Evolutionary conservation across 2,797 vertebrate genomes (phyloP), one percentile per base, ranked within the genome.

Genomic region (Phyllotis vaccarum): DNA sequence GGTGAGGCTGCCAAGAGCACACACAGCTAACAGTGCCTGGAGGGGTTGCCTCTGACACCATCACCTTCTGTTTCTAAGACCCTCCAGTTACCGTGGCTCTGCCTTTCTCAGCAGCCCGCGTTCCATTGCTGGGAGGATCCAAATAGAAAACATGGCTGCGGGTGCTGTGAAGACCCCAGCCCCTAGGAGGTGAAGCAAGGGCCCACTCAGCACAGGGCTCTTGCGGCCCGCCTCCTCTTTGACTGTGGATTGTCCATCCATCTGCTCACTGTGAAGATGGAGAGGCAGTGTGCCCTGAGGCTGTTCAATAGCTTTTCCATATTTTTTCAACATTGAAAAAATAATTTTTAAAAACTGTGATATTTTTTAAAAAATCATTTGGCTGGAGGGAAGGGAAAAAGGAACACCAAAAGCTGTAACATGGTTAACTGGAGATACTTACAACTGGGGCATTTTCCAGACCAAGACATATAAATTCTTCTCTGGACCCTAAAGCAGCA

Each of bases 361-460:
- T 98, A 91, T 85, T 95, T 97, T 85, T 70, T 52, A 78, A 86
- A 93, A 43, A 97, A 94, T 98, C 98, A 96, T 98, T 97, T 97
- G 98, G 97, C 97, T 90, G 70, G 98, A 98, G 98, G 97, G 98
- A 98, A 98, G 98, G 96, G 98, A 98, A 98, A 96, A 97, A 98
- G 98, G 98, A 97, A 94, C 96, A 98, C 98, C 98, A 98, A 98
- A 98, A 98, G 98, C 98, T 98, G 76, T 98, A 98, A 97, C 94
- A 98, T 97, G 97, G 97, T 95, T 98, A 98, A 99, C 98, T 99
- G 98, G 98, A 99, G 98, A 99, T 99, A 98, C 91, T 97, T 98
- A 24, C 78, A 98, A 99, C 98, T 99, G 98, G 98, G 98, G 98
- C 97, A 98, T 95, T 97, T 98, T 98, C 29, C 96, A 98, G 97